Conservation (phyloP, 2,888 invertebrate species). For the Camponotus fellah region DNA sequence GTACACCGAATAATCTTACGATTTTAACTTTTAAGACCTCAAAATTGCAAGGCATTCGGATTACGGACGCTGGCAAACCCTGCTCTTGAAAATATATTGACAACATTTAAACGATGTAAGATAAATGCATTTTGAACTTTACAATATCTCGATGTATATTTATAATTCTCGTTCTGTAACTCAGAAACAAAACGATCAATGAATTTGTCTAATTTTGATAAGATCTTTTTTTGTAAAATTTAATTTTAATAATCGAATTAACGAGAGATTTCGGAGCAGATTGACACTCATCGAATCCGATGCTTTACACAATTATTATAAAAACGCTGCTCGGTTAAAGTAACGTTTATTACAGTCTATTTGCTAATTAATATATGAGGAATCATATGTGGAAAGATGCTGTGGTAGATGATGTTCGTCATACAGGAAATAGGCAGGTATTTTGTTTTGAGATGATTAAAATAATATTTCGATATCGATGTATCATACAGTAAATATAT, state of each 20-base stretch:
- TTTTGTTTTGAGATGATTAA: constrained; percentile 5
- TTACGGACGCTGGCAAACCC: constrained; percentile 21
- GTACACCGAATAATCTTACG: constrained; percentile 43
- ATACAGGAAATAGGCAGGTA: constrained; percentile 9
- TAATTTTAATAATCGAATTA: not conserved
- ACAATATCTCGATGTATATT: not conserved
- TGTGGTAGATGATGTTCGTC: constrained; percentile 26
- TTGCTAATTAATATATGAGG: not conserved
- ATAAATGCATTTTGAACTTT: constrained; percentile 9
- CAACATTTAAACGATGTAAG: not conserved
- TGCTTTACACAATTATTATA: constrained; percentile 38
- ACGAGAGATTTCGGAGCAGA: constrained; percentile 25
- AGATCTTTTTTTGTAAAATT: not conserved
- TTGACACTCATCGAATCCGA: constrained; percentile 30
- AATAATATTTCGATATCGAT: not conserved
- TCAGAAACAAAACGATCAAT: not conserved
- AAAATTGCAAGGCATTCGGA: constrained; percentile 41
- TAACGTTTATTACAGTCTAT: constrained; percentile 9
- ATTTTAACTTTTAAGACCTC: constrained; percentile 40
- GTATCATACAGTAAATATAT: not conserved
- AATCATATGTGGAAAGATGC: not conserved
- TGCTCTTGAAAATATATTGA: constrained; percentile 10
- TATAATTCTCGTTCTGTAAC: not conserved
- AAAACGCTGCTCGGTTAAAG: constrained; percentile 7
- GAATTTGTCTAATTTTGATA: not conserved